Conservation (phyloP, 1,140 invertebrate genomes). For the Solen grandis region DNA sequence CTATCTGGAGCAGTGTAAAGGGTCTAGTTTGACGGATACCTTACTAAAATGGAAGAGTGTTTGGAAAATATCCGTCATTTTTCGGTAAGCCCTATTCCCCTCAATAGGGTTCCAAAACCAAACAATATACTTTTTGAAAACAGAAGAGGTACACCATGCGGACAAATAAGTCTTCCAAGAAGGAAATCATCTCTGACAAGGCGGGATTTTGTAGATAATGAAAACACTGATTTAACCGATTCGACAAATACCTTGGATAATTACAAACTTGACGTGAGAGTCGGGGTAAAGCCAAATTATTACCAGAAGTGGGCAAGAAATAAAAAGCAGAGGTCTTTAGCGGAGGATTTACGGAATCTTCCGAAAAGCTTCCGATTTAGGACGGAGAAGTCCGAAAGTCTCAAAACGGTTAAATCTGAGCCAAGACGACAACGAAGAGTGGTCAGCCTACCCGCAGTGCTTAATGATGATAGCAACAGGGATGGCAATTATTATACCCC, state of each 20-base stretch:
- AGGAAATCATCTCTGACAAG: not conserved
- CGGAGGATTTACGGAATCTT: no score
- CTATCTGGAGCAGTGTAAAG: no score
- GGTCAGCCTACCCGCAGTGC: no score
- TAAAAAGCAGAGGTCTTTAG: no score
- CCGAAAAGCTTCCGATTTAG: no score
- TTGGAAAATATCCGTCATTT: constrained; percentile 18
- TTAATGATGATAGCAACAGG: no score
- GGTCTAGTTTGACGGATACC: no score
- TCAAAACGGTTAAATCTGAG: no score
- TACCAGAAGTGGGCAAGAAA: constrained; percentile 38
- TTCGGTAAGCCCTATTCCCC: constrained; percentile 5
- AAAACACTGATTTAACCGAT: constrained; percentile 6
- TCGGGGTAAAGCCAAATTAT: not conserved
- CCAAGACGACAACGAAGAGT: no score
- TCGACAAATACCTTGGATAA: not conserved
- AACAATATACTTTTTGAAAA: constrained; percentile 8
- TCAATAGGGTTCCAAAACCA: constrained; percentile 1
- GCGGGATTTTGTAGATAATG: not conserved
- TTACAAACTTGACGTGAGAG: not conserved
- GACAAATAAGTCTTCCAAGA: not conserved
- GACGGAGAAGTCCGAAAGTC: no score
- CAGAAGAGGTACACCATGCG: not conserved
- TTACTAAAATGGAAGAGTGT: no score
- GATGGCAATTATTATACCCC: no score